A percentile compares a stretch with the other conserved stretches of the same genome.
phyloP scores from a whole-genome alignment of 2,888 invertebrate species.

The Drosophila anomelani region DNA sequence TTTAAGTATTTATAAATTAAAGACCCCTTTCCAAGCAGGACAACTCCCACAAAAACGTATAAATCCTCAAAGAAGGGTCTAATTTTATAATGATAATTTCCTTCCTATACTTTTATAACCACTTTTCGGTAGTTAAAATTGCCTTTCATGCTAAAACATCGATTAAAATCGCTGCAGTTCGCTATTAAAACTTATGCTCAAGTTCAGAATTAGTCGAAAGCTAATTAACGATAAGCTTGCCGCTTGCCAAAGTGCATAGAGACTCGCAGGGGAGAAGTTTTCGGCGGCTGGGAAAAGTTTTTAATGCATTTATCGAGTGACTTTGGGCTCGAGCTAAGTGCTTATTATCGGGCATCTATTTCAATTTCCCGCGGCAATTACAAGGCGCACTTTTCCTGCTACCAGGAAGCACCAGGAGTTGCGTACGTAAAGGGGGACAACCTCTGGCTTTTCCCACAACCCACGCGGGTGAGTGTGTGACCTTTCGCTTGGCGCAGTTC shows the following conservation, averaged over 20 bases:
- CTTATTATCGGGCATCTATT: constrained; percentile 80
- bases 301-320: constrained; percentile 79
- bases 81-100: neutral
- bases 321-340: constrained; percentile 64
- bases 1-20: neutral
- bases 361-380: constrained; percentile 77
- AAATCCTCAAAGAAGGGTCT: neutral
- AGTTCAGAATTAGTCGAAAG: constrained; percentile 75
- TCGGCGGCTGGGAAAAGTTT: constrained; percentile 53
- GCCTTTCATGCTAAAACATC: constrained; percentile 4
- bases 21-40: neutral
- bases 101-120: neutral
- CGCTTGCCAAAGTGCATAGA: constrained; percentile 30
- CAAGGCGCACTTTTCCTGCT: constrained; percentile 54
- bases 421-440: neutral
- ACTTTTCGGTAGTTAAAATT: constrained; percentile 5
- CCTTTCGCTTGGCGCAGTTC: constrained; percentile 69
- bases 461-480: constrained; percentile 40
- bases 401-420: constrained; percentile 8
- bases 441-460: constrained; percentile 8
- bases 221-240: constrained; percentile 75
- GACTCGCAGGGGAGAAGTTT: constrained; percentile 38
- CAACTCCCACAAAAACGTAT: neutral
- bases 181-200: constrained; percentile 65
- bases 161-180: constrained; percentile 36